phyloP scores from a whole-genome alignment of 2,113 vertebrate genomes.

The Formicarius rufipectus region DNA sequence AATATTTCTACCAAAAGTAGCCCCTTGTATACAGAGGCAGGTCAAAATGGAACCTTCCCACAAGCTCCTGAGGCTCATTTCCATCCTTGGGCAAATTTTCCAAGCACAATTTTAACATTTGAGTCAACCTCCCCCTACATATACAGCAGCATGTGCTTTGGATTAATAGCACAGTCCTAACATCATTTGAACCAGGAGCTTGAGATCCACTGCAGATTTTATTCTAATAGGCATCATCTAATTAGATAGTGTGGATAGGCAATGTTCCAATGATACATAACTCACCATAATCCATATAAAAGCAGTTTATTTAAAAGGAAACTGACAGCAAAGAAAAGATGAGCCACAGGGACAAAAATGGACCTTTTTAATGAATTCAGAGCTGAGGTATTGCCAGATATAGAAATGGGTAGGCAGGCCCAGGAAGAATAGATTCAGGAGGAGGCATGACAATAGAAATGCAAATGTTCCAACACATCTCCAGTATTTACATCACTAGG shows the following conservation, averaged over 20 bases:
- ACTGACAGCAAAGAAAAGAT: background rate
- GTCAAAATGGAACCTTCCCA: background rate
- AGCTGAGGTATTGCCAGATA: constrained; percentile 8
- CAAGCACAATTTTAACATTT: background rate
- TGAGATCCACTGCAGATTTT: background rate
- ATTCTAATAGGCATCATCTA: background rate
- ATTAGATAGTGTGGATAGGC: background rate
- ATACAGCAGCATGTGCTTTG: background rate
- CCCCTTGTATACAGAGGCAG: background rate
- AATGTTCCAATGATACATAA: background rate
- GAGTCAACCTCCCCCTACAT: background rate
- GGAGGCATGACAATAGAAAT: background rate
- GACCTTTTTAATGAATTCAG: background rate
- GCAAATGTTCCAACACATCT: background rate
- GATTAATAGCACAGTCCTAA: background rate
- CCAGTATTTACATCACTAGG: background rate
- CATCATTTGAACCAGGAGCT: background rate
- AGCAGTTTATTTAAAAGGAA: background rate
- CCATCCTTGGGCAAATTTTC: background rate
- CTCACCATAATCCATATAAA: background rate
- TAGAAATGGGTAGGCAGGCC: background rate
- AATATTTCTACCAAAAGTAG: background rate
- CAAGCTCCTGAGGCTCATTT: background rate
- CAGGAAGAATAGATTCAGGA: background rate
- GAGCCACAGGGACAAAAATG: constrained; percentile 7